Evolutionary conservation across 2,888 invertebrate species (phyloP).

Genomic region (Physocephala rufipes): DNA sequence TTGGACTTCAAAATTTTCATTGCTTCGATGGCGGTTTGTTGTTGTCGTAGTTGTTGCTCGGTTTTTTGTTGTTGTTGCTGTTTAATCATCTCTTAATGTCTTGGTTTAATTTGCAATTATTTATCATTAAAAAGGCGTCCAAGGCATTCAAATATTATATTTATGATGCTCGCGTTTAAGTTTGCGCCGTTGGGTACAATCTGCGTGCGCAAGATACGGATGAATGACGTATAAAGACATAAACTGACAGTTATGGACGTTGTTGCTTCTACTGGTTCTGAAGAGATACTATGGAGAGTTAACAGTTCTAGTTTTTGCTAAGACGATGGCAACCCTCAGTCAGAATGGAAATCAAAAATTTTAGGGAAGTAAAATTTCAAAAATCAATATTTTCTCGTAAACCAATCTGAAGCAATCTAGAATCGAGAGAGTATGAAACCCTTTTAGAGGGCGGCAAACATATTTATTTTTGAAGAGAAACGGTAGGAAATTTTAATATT

Average conservation of each 20-base stretch:
- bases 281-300: too few species aligned
- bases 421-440: too few species aligned
- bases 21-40: background rate
- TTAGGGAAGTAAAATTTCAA: too few species aligned
- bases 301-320: too few species aligned
- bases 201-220: background rate
- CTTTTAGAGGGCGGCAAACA: too few species aligned
- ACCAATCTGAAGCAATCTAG: too few species aligned
- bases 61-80: background rate
- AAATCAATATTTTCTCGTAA: too few species aligned
- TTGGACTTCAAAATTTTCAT: too few species aligned
- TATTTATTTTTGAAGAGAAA: too few species aligned
- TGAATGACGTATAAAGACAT: background rate
- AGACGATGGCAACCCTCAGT: too few species aligned
- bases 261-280: conserved; percentile 10
- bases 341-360: too few species aligned
- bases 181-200: background rate
- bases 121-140: conserved; percentile 23
- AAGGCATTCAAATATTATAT: background rate
- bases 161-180: background rate
- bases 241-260: background rate
- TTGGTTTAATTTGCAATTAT: conserved; percentile 37
- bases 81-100: conserved; percentile 16
- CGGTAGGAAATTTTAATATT: too few species aligned
- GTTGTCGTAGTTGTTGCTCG: conserved; percentile 5